These are phyloP conservation scores for Nemotelus pantherinus DNA, from an alignment of 2,888 invertebrate genomes.

Conservation along the genomic window DNA sequence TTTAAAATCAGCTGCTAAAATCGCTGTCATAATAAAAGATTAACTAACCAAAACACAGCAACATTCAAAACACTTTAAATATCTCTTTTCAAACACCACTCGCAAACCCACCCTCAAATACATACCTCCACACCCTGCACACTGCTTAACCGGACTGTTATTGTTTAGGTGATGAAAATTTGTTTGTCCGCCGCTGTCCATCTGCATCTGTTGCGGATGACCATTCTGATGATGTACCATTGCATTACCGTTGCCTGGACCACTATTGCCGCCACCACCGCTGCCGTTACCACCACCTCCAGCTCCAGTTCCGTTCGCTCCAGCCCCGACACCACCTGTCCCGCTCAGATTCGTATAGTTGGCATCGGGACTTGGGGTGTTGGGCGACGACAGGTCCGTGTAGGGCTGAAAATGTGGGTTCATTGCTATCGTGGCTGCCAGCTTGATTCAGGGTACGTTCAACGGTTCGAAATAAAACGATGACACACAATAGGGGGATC, in stretches of 20 bases:
- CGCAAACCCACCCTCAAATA: no score
- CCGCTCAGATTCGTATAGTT: conserved; percentile 68
- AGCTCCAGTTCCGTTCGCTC: conserved; percentile 35
- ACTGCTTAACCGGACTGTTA: conserved; percentile 71
- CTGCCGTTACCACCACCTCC: conserved; percentile 36
- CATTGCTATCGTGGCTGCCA: conserved; percentile 87
- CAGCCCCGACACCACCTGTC: conserved; percentile 51
- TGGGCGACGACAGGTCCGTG: conserved; percentile 78
- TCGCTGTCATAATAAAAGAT: no score
- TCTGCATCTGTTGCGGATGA: conserved; percentile 54
- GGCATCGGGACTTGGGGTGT: conserved; percentile 76
- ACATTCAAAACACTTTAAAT: no score
- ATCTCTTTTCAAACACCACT: no score
- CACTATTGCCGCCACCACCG: conserved; percentile 13
- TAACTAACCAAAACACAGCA: no score
- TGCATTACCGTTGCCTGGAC: conserved; percentile 49
- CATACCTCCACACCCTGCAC: conserved; percentile 85
- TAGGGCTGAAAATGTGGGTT: conserved; percentile 88
- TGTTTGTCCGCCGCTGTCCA: conserved; percentile 49
- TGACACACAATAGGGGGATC: not conserved
- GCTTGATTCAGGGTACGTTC: conserved; percentile 70
- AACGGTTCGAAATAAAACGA: not conserved
- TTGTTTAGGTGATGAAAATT: conserved; percentile 56
- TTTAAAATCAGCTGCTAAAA: no score
- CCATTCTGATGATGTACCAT: conserved; percentile 56